Base-by-base conservation (phyloP, 2,113 vertebrate genomes). In the Psophia crepitans region DNA sequence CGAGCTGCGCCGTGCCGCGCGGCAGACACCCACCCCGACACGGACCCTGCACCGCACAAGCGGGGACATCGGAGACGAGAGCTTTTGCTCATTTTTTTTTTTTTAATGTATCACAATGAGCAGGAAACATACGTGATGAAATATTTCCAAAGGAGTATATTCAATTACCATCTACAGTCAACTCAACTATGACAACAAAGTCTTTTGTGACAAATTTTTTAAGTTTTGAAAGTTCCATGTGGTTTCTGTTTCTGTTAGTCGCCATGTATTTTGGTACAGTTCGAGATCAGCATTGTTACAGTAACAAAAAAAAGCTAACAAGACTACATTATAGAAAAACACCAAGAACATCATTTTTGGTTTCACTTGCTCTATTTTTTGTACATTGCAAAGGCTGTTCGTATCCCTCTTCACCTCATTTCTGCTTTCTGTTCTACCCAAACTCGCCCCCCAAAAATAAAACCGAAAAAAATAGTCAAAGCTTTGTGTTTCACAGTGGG, bases 121-220 rank as follows among this genome's bases (percentile, higher is more conserved):
- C 99, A 99, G 99, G 99, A 99, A 99, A 99, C 99, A 99, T 99
- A 99, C 99, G 99, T 99, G 99, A 99, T 99, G 99, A 99, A 99
- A 99, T 99, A 99, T 99, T 99, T 99, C 99, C 99, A 99, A 99
- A 99, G 99, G 99, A 99, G 99, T 99, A 99, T 99, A 99, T 99
- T 99, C 99, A 99, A 99, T 99, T 99, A 99, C 99, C 99, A 99
- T 99, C 99, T 99, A 99, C 99, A 99, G 99, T 99, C 99, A 99
- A 99, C 99, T 99, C 99, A 99, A 99, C 99, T 99, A 99, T 99
- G 99, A 99, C 99, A 99, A 99, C 98, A 98, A 98, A 98, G 98
- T 98, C 98, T 99, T 98, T 99, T 99, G 99, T 99, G 99, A 99
- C 99, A 99, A 99, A 99, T 98, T 98, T 98, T 96, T 91, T 65